These are phyloP conservation scores for Eurosta solidaginis DNA, from an alignment of 1,140 invertebrate genomes.

Conservation along the genomic window DNA sequence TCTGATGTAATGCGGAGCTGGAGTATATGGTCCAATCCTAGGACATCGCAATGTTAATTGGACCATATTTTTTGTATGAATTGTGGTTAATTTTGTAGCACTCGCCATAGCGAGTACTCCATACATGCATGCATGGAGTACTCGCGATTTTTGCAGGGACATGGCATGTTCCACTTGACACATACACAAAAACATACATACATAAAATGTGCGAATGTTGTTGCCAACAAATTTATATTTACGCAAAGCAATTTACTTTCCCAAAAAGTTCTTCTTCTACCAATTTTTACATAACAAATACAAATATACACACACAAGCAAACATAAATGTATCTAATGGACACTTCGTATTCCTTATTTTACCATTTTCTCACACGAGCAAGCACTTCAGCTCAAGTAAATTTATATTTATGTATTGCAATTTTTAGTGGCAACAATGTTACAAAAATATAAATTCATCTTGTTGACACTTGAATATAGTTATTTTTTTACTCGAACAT, in stretches of 20 bases:
- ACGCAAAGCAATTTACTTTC: not conserved
- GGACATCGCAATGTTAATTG: no score
- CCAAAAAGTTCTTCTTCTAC: not conserved
- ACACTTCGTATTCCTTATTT: not conserved
- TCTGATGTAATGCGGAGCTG: no score
- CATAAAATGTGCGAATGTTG: not conserved
- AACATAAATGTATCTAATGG: not conserved
- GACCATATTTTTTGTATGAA: not conserved
- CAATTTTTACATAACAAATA: not conserved
- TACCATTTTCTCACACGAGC: no score
- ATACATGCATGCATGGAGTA: no score
- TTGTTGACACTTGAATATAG: slow-evolving; percentile 21
- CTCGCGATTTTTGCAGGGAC: no score
- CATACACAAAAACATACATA: no score
- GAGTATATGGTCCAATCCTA: no score
- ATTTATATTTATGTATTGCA: not conserved
- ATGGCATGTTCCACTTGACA: no score
- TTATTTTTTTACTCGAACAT: slow-evolving; percentile 24
- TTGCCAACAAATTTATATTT: not conserved
- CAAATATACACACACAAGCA: not conserved
- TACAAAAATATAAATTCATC: not conserved
- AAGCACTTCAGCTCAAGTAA: no score
- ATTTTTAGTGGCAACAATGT: slow-evolving; percentile 2
- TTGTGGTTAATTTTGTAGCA: no score
- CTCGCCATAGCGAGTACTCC: no score